Base-by-base conservation (phyloP, 2,797 vertebrate genomes). In the Philypnodon macrostomus region DNA sequence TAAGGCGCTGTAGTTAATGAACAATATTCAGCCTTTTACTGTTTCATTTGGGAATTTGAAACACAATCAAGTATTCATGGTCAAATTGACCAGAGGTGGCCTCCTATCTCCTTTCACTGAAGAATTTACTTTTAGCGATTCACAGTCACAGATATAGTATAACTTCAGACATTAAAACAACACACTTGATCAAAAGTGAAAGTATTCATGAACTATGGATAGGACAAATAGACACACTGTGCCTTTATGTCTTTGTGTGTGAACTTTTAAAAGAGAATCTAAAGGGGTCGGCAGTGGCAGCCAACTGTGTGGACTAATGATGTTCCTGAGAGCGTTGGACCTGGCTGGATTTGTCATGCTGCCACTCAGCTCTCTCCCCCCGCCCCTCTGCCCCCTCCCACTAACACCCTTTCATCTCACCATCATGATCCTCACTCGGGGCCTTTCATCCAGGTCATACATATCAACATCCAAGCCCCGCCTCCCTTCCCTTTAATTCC, bases 261-360 rank as follows among this genome's bases (percentile, higher is more conserved):
- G 32, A 4, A 33, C n/a, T 14, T 33, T 33, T 33, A 33, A 29
- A 42, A 29, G 24, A 13, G 23, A 42, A 16, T 42, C 3, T 42
- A 14, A 42, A 33, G 40, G 45, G 40, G 44, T 58, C 63, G 56
- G 48, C 66, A 71, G 14, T 42, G 29, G 47, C 58, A 65, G 39
- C 47, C 58, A 48, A 55, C 68, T 48, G 21, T 73, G 67, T 79
- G 66, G 76, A 75, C 42, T 58, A 77, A 59, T 79, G 79, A 87
- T 83, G 86, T 86, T 81, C 67, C 79, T 65, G 53, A 76, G 77
- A 80, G 72, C 73, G 32, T 59, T 73, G 61, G 63, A 80, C 73
- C 69, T 74, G 67, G 50, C 48, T 60, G 72, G 62, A 65, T 79
- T 75, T 75, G 53, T 59, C 45, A 67, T 49, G 15, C 57, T 58